Base-by-base conservation (phyloP, 1,140 invertebrate genomes). In the Microplitis demolitor region DNA sequence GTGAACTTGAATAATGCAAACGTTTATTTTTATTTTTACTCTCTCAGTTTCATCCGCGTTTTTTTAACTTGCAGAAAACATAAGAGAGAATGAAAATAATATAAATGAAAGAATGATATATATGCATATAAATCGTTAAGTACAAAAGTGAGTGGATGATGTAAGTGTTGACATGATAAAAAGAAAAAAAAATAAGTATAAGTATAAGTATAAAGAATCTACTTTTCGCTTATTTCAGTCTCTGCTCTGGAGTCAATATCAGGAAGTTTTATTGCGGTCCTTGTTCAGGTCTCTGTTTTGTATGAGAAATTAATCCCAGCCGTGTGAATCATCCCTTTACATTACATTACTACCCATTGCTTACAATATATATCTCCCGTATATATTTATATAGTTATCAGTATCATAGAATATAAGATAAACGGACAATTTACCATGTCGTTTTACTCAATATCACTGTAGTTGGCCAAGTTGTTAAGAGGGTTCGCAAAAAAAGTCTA, bases 181-280 rank as follows among this genome's bases (percentile, higher is more conserved):
- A 39, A 37, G 69, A 50, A 53, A 63, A 53, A 39, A 34, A 68
- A 58, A 45, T 45, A 45, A 45, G 39, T 45, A 45, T 45, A 8
- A 45, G 39, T 8, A 45, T 45, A 45, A 45, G 39, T 11, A 45
- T 45, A 45, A 45, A 45, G 39, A 45, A 45, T 45, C 39, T 11
- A 45, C 11, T 6, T 11, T 6, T 11, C 39, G 39, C 39, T 45
- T 45, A 45, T 45, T 11, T 11, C 6, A 45, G 11, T 45, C 6
- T 5, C 24, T 24, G 24, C 66, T 54, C 66, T 60, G 14, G 68
- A 39, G 68, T 69, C 56, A 45, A 69, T 37, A 60, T 56, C 58
- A 69, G 54, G 45, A 35, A 61, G 53, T 69, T 68, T 69, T 60
- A 69, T 58, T 60, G 68, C 56, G 35, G 56, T 69, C 68, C 68